Evolutionary conservation across 2,888 invertebrate genomes (phyloP), one percentile per base, ranked within the genome.

Genomic region (Cephus nigrinus): DNA sequence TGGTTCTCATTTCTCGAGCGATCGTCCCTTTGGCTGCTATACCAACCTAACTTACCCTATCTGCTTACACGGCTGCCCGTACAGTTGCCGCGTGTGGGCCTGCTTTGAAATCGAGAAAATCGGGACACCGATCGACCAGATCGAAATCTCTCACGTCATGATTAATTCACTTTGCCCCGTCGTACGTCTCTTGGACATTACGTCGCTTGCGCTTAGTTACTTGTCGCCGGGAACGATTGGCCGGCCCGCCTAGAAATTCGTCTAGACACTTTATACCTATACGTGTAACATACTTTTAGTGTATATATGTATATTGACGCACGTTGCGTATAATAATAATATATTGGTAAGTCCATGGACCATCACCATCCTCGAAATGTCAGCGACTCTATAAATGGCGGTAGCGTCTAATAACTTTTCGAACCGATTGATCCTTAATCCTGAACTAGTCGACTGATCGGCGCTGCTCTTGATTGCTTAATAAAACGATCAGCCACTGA

Each of bases 61-160:
- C 55, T 55, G 23, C 31, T 31, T 71, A 31, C 71, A 33, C 3
- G 12, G 71, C 71, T 71, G 55, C 23, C 23, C 15, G 12, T 71
- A 33, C 32, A 23, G 33, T 33, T 71, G 32, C 31, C 71, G 71
- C 71, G 71, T 23, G 55, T 23, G 23, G 71, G 71, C 23, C 4
- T 31, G 71, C 71, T 71, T 71, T 71, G 71, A 71, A 71, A 71
- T 71, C 23, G 71, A 71, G 33, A 71, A 55, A 55, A 55, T 55
- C 55, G 23, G 55, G 23, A 30, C 73, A 73, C 32, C 73, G 73
- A 73, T 34, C 73, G 12, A 34, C 32, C 34, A 35, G 34, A 31
- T 30, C 73, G n/a, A 31, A 30, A 33, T 35, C 73, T 35, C 73
- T 73, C 33, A 12, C 73, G 73, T 33, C 79, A 75, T 78, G 76